Conservation (phyloP, 2,113 vertebrate genomes). For the Megalops atlanticus region DNA sequence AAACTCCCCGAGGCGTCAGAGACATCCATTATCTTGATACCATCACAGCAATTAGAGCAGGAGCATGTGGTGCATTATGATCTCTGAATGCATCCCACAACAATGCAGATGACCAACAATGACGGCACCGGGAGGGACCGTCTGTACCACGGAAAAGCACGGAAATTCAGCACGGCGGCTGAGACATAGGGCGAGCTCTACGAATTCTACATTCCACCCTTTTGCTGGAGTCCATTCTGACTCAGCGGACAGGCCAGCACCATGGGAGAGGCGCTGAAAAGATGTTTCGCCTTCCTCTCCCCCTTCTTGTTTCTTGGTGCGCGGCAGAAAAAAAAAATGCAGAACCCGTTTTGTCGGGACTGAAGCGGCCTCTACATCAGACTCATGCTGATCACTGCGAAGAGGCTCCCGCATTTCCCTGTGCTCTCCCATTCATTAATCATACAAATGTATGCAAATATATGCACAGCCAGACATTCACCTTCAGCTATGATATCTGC, state of each 20-base stretch:
- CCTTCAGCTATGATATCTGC: not conserved
- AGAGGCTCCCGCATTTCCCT: not conserved
- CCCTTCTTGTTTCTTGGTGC: not conserved
- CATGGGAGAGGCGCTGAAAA: not conserved
- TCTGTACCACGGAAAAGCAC: not conserved
- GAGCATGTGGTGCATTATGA: not conserved
- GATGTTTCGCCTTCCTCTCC: not conserved
- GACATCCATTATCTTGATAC: not conserved
- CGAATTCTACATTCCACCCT: not conserved
- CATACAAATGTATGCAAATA: constrained; percentile 49
- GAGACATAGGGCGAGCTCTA: no score
- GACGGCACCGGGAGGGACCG: not conserved
- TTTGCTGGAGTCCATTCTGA: not conserved
- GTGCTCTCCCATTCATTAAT: constrained; percentile 35
- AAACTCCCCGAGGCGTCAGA: not conserved
- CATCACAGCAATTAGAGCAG: not conserved
- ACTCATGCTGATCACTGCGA: not conserved
- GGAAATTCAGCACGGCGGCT: not conserved
- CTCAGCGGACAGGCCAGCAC: not conserved
- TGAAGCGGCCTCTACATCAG: not conserved
- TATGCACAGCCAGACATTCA: constrained; percentile 32
- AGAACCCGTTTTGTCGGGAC: not conserved
- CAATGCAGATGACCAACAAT: not conserved
- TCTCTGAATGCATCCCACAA: not conserved
- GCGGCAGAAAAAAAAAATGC: not conserved